Conservation (phyloP, 2,113 vertebrate genomes). For the Papio anubis region DNA sequence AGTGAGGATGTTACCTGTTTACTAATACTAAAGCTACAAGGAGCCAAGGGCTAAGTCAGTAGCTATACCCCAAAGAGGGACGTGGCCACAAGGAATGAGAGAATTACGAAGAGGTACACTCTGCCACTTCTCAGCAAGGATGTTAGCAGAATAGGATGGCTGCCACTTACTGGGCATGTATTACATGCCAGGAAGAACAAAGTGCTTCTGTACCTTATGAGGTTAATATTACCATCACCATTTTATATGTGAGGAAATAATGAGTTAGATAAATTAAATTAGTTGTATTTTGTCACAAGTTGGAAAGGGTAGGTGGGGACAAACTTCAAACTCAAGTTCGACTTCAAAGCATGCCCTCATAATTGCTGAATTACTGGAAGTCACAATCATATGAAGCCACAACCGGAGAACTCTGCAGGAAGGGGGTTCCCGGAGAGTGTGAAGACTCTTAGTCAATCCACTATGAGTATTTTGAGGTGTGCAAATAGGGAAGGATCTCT, state of each 20-base stretch:
- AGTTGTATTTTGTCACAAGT: not conserved
- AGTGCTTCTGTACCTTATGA: not conserved
- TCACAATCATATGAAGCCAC: not conserved
- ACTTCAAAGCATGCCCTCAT: not conserved
- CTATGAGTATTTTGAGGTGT: not conserved
- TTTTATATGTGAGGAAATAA: not conserved
- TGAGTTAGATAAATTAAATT: not conserved
- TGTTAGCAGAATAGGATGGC: not conserved
- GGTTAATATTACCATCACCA: not conserved
- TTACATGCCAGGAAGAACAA: not conserved
- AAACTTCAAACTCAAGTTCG: not conserved
- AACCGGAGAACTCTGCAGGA: not conserved
- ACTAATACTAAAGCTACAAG: not conserved
- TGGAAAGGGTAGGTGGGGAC: not conserved
- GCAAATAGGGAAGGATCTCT: not conserved
- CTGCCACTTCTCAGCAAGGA: not conserved
- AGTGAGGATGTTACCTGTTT: not conserved
- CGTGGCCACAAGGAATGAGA: not conserved
- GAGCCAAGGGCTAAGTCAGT: not conserved
- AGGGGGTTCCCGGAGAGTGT: not conserved
- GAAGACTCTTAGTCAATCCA: not conserved
- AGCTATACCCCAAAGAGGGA: not conserved
- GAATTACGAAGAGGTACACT: not conserved
- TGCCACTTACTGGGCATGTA: not conserved
- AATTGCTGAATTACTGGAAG: not conserved